phyloP scores from a whole-genome alignment of 2,113 vertebrate genomes.

The Megaleporinus macrocephalus region DNA sequence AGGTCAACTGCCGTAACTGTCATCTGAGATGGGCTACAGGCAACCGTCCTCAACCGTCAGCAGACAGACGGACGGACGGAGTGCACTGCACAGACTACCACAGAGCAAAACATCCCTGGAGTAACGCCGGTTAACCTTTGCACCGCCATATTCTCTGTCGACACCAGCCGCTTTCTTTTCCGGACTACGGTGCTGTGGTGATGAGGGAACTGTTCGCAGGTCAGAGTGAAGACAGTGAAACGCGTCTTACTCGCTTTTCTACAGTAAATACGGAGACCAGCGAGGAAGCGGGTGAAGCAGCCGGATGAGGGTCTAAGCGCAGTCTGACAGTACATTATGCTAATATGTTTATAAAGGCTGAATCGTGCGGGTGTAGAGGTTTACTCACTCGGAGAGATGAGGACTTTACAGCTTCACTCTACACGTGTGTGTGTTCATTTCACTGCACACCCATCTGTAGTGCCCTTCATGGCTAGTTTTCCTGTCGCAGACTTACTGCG shows the following conservation, averaged over 20 bases:
- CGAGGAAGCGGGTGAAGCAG: neutral
- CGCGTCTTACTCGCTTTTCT: neutral
- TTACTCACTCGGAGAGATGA: neutral
- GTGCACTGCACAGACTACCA: too few relatives aligned
- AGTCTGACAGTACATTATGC: neutral
- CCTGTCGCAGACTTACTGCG: slow-evolving; percentile 66
- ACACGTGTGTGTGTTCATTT: slow-evolving; percentile 43
- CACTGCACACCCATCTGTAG: neutral
- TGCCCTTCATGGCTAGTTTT: slow-evolving; percentile 58
- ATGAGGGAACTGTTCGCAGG: neutral
- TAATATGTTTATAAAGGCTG: too few relatives aligned
- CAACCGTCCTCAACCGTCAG: neutral
- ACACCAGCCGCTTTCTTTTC: neutral
- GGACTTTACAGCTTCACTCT: slow-evolving; percentile 3
- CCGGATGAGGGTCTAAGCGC: neutral
- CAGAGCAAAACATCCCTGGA: too few relatives aligned
- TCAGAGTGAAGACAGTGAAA: neutral
- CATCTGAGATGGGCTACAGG: neutral
- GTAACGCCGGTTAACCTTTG: neutral
- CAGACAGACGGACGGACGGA: too few relatives aligned
- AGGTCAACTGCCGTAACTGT: slow-evolving; percentile 37
- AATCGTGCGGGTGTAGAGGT: neutral
- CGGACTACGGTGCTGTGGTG: neutral
- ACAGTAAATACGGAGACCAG: neutral
- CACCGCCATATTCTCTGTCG: neutral